phyloP scores from a whole-genome alignment of 2,888 invertebrate species.

The Drosophila rellima region DNA sequence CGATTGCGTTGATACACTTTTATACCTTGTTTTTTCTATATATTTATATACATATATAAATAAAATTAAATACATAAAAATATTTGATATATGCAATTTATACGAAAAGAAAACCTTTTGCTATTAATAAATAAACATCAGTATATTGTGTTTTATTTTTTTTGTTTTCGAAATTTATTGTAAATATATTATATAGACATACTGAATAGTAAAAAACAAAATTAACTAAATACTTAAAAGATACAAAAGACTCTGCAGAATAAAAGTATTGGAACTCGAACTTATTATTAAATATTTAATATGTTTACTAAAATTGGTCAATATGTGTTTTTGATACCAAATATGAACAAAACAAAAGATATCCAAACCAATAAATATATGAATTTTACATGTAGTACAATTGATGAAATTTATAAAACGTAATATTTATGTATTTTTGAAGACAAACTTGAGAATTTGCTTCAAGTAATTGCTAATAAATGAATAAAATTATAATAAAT shows the following conservation, averaged over 20 bases:
- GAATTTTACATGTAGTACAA: slow-evolving; percentile 79
- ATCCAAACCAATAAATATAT: slow-evolving; percentile 46
- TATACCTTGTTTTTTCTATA: slow-evolving; percentile 74
- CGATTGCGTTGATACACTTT: slow-evolving; percentile 79
- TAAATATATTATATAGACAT: slow-evolving; percentile 59
- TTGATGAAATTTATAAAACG: slow-evolving; percentile 69
- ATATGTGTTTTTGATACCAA: slow-evolving; percentile 76
- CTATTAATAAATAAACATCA: slow-evolving; percentile 74
- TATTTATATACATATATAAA: slow-evolving; percentile 51
- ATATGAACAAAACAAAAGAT: slow-evolving; percentile 27
- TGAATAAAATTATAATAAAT: slow-evolving; percentile 24
- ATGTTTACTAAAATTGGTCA: slow-evolving; percentile 72
- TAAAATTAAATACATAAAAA: slow-evolving; percentile 42
- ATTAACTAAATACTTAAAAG: slow-evolving; percentile 65
- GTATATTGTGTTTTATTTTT: slow-evolving; percentile 68
- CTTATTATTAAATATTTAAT: slow-evolving; percentile 74
- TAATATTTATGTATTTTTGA: slow-evolving; percentile 71
- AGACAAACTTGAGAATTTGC: slow-evolving; percentile 34
- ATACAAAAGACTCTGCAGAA: slow-evolving; percentile 75
- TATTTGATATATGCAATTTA: slow-evolving; percentile 78
- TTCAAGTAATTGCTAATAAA: slow-evolving; percentile 49
- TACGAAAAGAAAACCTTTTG: slow-evolving; percentile 66
- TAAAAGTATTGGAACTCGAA: slow-evolving; percentile 77
- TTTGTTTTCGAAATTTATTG: slow-evolving; percentile 58
- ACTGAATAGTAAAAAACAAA: slow-evolving; percentile 24